Percentiles rank a stretch among this genome's conserved stretches.
These are phyloP conservation scores for Poecile montanus DNA, from an alignment of 2,797 vertebrate genomes.

Conservation along the genomic window DNA sequence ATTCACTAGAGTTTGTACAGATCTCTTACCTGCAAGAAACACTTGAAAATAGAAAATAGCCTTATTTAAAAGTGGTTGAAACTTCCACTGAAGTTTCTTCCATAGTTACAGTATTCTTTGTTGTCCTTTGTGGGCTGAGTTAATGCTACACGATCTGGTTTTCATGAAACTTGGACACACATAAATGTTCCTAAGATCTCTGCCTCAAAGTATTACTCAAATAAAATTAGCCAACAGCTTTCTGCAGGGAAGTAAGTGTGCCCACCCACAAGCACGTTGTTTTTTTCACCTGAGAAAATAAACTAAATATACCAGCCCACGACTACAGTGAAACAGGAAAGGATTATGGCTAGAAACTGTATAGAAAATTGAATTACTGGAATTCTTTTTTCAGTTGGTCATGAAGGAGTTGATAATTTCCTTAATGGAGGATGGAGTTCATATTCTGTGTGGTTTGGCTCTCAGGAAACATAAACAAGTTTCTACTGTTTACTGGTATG, in stretches of 20 bases:
- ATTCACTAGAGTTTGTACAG: background rate
- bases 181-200: background rate
- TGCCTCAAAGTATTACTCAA: background rate
- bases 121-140: background rate
- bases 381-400: background rate
- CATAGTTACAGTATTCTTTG: background rate
- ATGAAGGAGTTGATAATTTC: background rate
- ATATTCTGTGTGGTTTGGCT: background rate
- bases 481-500: background rate
- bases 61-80: accelerated
- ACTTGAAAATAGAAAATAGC: background rate
- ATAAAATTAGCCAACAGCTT: background rate
- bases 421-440: background rate
- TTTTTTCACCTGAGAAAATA: background rate
- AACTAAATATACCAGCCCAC: background rate
- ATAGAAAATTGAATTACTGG: background rate
- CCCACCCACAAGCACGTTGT: too few species aligned
- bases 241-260: background rate
- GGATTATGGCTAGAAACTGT: background rate
- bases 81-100: background rate
- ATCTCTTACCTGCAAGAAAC: background rate
- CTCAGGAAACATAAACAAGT: background rate
- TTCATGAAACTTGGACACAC: background rate
- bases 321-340: background rate
- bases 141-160: background rate